Base-by-base conservation (phyloP, 2,113 vertebrate genomes). In the Lepus timidus region DNA sequence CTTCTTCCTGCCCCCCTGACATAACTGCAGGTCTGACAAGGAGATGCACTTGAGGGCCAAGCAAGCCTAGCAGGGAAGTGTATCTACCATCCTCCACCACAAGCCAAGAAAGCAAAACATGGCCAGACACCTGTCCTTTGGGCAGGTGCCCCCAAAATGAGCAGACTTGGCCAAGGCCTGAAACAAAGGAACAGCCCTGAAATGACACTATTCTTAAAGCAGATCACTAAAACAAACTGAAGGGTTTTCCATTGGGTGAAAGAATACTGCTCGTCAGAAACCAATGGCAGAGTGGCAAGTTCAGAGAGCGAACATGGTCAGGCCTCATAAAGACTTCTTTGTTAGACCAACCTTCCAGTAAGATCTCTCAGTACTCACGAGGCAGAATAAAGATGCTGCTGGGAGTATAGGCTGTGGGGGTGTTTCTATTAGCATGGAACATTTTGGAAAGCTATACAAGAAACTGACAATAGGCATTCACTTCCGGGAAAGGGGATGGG, bases 271-370 rank as follows among this genome's bases (percentile, higher is more conserved):
- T 67, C 62, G 36, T 85, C 33, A 94, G 92, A 95, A 95, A 82
- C 25, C 20, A 14, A 61, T 0, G 4, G 31, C 49, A 82, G 75
- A 85, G 36, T 2, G 10, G 52, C 64, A 70, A n/a, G 65, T 90
- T 71, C 86, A 90, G 79, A 90, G 71, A 22, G 31, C 33, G 65
- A 93, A 80, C 19, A 80, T 8, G 16, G 25, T 10, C 62, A 7
- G 1, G 8, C 23, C 83, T 78, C 58, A 71, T 17, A 65, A 92
- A 94, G 33, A 31, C 25, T 25, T 49, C 29, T 88, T 87, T 33
- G 23, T 84, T 90, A 87, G 95, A 95, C 86, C 13, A 85, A 65
- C 10, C 52, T 67, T 52, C 81, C 73, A 76, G 71, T 80, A 76
- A 88, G 64, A 93, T 91, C 64, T 90, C 9, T 20, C 33, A 10